Evolutionary conservation across 2,888 invertebrate genomes (phyloP), one percentile per base, ranked within the genome.

Genomic region (Diarsia brunnea): DNA sequence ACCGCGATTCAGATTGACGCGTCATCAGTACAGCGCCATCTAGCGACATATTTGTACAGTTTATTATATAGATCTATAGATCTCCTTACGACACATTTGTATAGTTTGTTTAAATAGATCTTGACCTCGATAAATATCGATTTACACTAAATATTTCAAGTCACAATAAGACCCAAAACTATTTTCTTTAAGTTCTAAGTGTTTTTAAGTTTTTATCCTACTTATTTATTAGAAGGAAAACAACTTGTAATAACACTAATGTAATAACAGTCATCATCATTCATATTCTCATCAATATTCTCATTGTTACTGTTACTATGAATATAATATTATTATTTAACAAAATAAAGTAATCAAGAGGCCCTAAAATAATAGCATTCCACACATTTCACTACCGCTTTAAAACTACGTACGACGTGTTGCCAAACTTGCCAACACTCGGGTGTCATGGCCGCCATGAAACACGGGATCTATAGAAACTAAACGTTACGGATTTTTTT

Each of bases 1-100:
- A 82, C 69, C 81, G 84, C 74, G 74, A 75, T 75, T 55, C 58
- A 75, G 58, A 69, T 81, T 49, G 1, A 14, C 81, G 75, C 82
- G 81, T 84, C 84, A 75, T 47, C 53, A 2, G 69, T 58, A 69
- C 72, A 80, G 63, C 61, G 85, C 47, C 75, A 82, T 84, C 82
- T 82, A 67, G 63, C 21, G 53, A 16, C 8, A 43, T 0, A 8
- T n/a, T 31, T 55, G 31, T 14, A 4, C 2, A 0, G 0, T 47
- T n/a, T 27, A 7, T 7, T 21, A 19, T 38, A 38, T 19, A 19
- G n/a, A 31, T 69, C 38, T 38, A 38, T n/a, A 19, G n/a, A 31
- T 69, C 75, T 84, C 80, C 82, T 82, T 63, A 60, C 19, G 53
- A 16, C 8, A 47, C 0, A 5, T n/a, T 45, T 49, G 31, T 14